Percentiles rank a stretch among this genome's conserved stretches.
Evolutionary conservation across 2,113 vertebrate genomes (phyloP).

Genomic region (Boulengeromyrus knoepffleri): DNA sequence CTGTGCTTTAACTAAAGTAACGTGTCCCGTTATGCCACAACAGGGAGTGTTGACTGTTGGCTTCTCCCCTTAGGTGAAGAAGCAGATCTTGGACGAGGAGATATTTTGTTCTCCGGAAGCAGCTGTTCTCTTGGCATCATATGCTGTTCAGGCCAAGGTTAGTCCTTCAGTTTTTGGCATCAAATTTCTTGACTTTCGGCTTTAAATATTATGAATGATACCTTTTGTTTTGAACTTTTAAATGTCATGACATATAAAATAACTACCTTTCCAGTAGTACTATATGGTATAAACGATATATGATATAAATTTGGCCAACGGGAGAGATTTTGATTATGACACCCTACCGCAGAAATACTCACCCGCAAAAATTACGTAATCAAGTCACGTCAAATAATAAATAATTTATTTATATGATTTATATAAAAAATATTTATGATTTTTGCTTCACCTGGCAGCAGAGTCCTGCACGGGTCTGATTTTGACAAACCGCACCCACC

Average conservation of each 20-base stretch:
- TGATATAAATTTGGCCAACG: too few species aligned
- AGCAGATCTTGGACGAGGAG: constrained; percentile 88
- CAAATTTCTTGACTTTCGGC: not conserved
- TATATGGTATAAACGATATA: too few species aligned
- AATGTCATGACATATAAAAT: not conserved
- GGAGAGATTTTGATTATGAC: too few species aligned
- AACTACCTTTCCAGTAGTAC: not conserved
- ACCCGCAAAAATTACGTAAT: too few species aligned
- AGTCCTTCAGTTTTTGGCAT: constrained; percentile 20
- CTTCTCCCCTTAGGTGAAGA: constrained; percentile 71
- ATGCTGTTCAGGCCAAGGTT: constrained; percentile 89
- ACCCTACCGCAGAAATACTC: too few species aligned
- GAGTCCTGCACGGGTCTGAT: too few species aligned
- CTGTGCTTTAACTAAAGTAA: not conserved
- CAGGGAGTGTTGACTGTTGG: not conserved
- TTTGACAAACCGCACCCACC: too few species aligned
- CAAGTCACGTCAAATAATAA: too few species aligned
- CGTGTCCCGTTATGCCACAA: not conserved
- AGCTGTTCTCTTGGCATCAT: constrained; percentile 81
- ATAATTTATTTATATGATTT: too few species aligned
- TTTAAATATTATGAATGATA: not conserved
- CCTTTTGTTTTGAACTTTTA: not conserved
- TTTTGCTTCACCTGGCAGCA: too few species aligned
- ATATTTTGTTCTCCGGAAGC: constrained; percentile 89
- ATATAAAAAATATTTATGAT: too few species aligned